Base-by-base conservation (phyloP, 2,888 invertebrate genomes). In the Onchidella celtica region DNA sequence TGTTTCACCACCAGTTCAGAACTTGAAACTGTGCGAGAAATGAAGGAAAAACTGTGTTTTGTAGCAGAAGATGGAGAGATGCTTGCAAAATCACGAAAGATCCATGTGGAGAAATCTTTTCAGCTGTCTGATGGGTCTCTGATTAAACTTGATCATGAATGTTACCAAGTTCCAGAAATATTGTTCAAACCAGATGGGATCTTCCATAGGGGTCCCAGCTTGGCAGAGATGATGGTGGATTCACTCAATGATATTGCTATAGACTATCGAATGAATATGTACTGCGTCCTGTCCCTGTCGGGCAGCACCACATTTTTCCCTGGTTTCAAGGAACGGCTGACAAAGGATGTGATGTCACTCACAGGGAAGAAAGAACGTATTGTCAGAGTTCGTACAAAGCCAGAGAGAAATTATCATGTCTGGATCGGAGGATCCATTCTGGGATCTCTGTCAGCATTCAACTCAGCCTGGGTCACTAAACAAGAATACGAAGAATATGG, bases 261-360 rank as follows among this genome's bases (percentile, higher is more conserved):
- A 55, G 92, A 91, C 83, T 90, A 90, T 82, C 83, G 91, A 81
- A 89, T 88, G 79, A 91, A 92, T 81, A 83, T 92, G 77, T 90
- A 90, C 80, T 83, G 86, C 79, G 91, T 90, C 84, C 91, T 96
- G 88, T 97, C 94, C 93, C 95, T 97, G 90, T 97, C 97, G 85
- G 97, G 97, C 87, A 97, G 97, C 92, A 97, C 97, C 95, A 97
- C 98, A 94, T 98, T 98, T 97, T 98, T 97, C 94, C 98, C 97
- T 86, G 96, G 98, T 4, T 47, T 72, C 24, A 2, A 2, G n/a
- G 72, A 72, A 40, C 40, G 72, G 14, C 29, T 72, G 32, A 66
- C 4, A 11, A 29, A 66, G 21, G 66, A 66, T 3, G 9, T 66
- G 24, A 3, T 6, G 9, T 24, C 66, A 11, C 24, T 66, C 17